These are phyloP conservation scores for Prochilodus magdalenae DNA, from an alignment of 2,113 vertebrate species.

Conservation along the genomic window DNA sequence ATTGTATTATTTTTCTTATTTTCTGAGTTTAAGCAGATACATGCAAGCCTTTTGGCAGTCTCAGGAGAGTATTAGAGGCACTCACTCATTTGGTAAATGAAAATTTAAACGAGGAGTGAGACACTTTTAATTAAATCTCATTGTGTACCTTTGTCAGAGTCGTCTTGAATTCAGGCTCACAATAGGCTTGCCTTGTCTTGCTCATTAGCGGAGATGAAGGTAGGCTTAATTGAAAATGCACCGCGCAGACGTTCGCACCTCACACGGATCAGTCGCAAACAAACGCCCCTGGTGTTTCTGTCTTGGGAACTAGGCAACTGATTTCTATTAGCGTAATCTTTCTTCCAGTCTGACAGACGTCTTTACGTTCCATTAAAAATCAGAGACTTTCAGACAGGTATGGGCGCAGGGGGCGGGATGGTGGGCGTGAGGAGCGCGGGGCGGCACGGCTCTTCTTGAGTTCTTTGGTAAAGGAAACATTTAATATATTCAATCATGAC, in stretches of 20 bases:
- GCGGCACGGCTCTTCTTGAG: neutral
- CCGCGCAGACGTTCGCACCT: conserved; percentile 23
- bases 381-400: neutral
- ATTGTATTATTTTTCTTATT: neutral
- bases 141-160: conserved; percentile 46
- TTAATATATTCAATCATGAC: too few species aligned
- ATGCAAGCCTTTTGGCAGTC: conserved; percentile 11
- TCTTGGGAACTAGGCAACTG: conserved; percentile 7
- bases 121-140: conserved; percentile 47
- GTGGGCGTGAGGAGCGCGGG: too few species aligned
- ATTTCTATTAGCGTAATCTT: conserved; percentile 3
- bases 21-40: conserved; percentile 4
- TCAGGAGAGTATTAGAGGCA: conserved; percentile 31
- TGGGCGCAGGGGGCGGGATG: too few species aligned
- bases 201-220: conserved; percentile 36
- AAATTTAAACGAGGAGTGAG: conserved; percentile 43
- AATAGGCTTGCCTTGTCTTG: conserved; percentile 26
- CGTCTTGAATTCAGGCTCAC: conserved; percentile 15
- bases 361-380: conserved; percentile 42
- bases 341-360: conserved; percentile 13
- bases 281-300: conserved; percentile 4
- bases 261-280: conserved; percentile 28
- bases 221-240: conserved; percentile 16
- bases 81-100: conserved; percentile 26
- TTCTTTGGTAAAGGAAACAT: neutral